Evolutionary conservation across 2,113 vertebrate genomes (phyloP), one percentile per base, ranked within the genome.

Genomic region (Scartelaos histophorus): DNA sequence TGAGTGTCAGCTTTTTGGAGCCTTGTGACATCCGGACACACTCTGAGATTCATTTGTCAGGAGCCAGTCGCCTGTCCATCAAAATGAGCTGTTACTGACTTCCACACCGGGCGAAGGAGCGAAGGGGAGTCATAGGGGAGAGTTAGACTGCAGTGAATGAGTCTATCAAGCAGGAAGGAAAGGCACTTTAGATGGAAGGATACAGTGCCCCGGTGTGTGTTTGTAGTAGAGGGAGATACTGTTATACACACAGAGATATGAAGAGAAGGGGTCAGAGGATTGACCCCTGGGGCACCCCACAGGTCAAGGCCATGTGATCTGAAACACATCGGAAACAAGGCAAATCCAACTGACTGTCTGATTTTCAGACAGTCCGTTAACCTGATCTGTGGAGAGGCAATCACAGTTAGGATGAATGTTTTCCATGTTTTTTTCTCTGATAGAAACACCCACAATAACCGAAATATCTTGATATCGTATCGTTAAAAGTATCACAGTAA

Each of bases 1-100:
- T 74, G 85, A 83, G 75, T 86, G 85, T 85, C 83, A 84, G 77
- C 1, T 43, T 82, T 79, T 86, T 87, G 76, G 69, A 54, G 70
- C 67, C 78, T 83, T 69, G 75, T 62, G 82, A 84, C 84, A 81
- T 75, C 2, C 22, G 43, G 81, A 78, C 74, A 73, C 81, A 74
- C 62, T 79, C 62, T 70, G 35, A 82, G 75, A 85, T 85, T 83
- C 78, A 87, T 87, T 78, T 78, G 75, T 73, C 67, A 66, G 74
- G 66, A 38, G n/a, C 66, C 67, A 67, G 70, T 78, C 74, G 67
- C 69, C 84, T 1, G 67, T 82, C 81, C 57, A 53, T 84, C 81
- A 78, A 22, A 5, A 29, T 1, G 67, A 35, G 67, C 51, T 57
- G 51, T 19, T 34, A 34, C 47, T 34, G 21, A 51, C n/a, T 67